Evolutionary conservation across 2,113 vertebrate species (phyloP), one percentile per base, ranked within the genome.

Genomic region (Siniperca knerii): DNA sequence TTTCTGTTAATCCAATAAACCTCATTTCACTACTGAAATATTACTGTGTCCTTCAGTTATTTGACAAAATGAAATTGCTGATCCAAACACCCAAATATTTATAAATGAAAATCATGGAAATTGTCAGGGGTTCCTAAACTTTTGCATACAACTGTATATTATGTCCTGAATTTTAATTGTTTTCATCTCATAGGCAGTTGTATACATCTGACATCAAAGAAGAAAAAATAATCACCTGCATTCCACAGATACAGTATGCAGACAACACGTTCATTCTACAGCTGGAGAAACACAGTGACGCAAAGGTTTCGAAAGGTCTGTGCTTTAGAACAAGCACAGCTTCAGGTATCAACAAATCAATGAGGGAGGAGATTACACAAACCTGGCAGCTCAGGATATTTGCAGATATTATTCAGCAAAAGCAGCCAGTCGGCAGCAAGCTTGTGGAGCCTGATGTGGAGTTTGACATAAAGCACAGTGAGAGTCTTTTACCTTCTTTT

Each of bases 401-500:
- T 77, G 35, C 61, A 79, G 16, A 60, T 64, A 75, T 54, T 29
- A 58, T 37, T 60, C 11, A 60, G 57, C 15, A 46, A 18, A 72
- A 60, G 42, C 55, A 42, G 54, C 46, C 50, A 25, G 70, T 50
- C 13, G 15, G 60, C 55, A 81, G 72, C 2, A 0, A 33, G 52
- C 44, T 40, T 69, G 46, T 52, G 69, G 25, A 46, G 64, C 55
- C 50, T 60, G 58, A 71, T 83, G 64, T 1, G 12, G 23, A 65
- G 33, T 25, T 60, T 62, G 52, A 72, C 55, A 76, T 65, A 6
- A 54, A 16, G 65, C 12, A 66, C 29, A 23, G 37, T 20, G 33
- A 75, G 33, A 58, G 60, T 46, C 23, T 79, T 94, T 95, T 94
- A 99, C 98, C 94, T 99, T 99, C 90, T 99, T 99, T 95, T 99